These are phyloP conservation scores for Dasysyrphus tricinctus DNA, from an alignment of 2,888 invertebrate genomes.

Conservation along the genomic window DNA sequence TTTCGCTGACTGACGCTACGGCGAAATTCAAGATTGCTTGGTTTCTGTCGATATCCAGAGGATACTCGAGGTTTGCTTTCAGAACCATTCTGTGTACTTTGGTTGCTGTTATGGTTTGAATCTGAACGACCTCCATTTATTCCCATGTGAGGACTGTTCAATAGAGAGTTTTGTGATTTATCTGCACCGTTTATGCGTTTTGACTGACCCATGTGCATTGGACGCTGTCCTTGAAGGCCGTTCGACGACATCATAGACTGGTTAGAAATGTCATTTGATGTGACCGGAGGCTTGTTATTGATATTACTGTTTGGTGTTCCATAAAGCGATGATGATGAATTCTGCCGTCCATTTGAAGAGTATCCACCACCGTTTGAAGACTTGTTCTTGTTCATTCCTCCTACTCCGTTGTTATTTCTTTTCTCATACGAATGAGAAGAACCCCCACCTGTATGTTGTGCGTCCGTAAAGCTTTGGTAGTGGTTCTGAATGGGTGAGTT, in stretches of 20 bases:
- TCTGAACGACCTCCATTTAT: constrained; percentile 61
- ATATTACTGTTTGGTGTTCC: constrained; percentile 57
- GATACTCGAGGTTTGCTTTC: constrained; percentile 74
- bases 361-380: constrained; percentile 64
- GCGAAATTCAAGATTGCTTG: constrained; percentile 80
- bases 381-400: constrained; percentile 74
- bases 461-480: constrained; percentile 70
- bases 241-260: constrained; percentile 61
- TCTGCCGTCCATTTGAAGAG: constrained; percentile 60
- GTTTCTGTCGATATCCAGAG: constrained; percentile 79
- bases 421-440: constrained; percentile 65
- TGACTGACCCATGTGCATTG: constrained; percentile 60
- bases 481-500: constrained; percentile 78
- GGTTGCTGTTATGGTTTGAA: constrained; percentile 63
- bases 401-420: constrained; percentile 68
- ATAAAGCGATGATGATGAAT: constrained; percentile 64
- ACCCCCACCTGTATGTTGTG: constrained; percentile 58
- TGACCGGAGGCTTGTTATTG: constrained; percentile 79
- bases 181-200: constrained; percentile 63
- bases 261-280: constrained; percentile 64
- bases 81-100: constrained; percentile 65
- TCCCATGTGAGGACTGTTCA: constrained; percentile 64
- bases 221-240: constrained; percentile 60
- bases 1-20: constrained; percentile 83
- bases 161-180: constrained; percentile 56